phyloP scores from a whole-genome alignment of 2,797 vertebrate species.

The Pangasius mekongensis region DNA sequence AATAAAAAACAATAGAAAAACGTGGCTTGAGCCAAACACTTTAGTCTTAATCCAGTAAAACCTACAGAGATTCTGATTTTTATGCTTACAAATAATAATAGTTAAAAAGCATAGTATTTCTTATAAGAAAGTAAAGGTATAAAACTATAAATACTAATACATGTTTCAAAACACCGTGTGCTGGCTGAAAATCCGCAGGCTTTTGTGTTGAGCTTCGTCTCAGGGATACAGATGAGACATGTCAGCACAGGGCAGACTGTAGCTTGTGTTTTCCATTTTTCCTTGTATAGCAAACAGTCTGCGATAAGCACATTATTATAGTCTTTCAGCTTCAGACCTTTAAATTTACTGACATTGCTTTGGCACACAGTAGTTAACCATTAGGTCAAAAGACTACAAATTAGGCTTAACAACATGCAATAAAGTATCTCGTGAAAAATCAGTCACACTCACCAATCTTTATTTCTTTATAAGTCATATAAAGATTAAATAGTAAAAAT shows the following conservation, averaged over 20 bases:
- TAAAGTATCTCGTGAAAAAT: background rate
- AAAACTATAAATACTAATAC: background rate
- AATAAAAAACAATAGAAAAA: background rate
- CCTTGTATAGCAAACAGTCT: background rate
- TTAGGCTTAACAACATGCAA: background rate
- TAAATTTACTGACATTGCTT: background rate
- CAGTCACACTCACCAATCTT: background rate
- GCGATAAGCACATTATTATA: background rate
- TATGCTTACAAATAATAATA: background rate
- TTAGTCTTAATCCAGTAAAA: background rate
- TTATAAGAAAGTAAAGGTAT: background rate
- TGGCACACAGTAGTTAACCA: background rate
- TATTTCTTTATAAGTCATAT: conserved; percentile 5
- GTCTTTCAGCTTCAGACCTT: background rate
- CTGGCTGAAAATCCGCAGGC: background rate
- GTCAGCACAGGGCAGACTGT: background rate
- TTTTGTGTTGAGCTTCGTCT: background rate
- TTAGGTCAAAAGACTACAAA: background rate
- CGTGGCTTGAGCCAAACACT: background rate
- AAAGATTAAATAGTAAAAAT: background rate
- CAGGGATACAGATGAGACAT: background rate
- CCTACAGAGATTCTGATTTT: background rate
- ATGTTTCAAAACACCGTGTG: background rate
- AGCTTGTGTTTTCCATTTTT: background rate
- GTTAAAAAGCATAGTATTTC: background rate